Base-by-base conservation (phyloP, 2,888 invertebrate species). In the Cyclophora punctaria region DNA sequence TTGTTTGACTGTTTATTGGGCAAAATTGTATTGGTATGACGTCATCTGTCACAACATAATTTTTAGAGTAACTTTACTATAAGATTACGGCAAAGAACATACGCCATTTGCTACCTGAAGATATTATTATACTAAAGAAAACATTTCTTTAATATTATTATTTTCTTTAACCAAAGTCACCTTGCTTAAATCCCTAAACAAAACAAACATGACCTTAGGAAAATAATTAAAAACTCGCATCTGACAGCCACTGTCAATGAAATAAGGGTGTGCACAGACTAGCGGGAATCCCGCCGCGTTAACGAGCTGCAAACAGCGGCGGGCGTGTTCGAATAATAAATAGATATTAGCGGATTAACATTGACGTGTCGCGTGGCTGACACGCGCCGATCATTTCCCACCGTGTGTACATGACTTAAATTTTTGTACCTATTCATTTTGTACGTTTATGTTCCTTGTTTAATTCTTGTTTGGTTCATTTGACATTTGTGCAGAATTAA, bases 321-420 rank as follows among this genome's bases (percentile, higher is more conserved):
- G 6, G 34, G 44, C 33, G 44, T 6, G 34, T 34, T 33, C 44
- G 44, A 71, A 70, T 72, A 77, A 76, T 76, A 75, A 79, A 79
- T 71, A 80, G 78, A 79, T 75, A 77, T 81, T 75, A 80, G 69
- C 57, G 73, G 81, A 80, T 80, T 80, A 80, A 58, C 58, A 63
- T 59, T 57, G 62, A 61, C 61, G 57, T 57, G 48, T 62, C 68
- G 64, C 67, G 70, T 63, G 59, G 62, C 42, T 52, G 59, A 7
- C 64, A 56, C 67, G 61, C 53, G 57, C 48, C 52, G 35, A 50
- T 57, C 53, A 55, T 55, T 52, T 48, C 34, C 5, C 34, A 44
- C 42, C 4, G 20, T 7, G 44, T 44, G 34, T 44, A 44, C 37
- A 37, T 5, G 37, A 5, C 4, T 37, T 37, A 2, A 37, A 37